Percentiles rank a stretch among this genome's conserved stretches.
These are phyloP conservation scores for Tetrax tetrax DNA, from an alignment of 2,113 vertebrate genomes.

Conservation along the genomic window DNA sequence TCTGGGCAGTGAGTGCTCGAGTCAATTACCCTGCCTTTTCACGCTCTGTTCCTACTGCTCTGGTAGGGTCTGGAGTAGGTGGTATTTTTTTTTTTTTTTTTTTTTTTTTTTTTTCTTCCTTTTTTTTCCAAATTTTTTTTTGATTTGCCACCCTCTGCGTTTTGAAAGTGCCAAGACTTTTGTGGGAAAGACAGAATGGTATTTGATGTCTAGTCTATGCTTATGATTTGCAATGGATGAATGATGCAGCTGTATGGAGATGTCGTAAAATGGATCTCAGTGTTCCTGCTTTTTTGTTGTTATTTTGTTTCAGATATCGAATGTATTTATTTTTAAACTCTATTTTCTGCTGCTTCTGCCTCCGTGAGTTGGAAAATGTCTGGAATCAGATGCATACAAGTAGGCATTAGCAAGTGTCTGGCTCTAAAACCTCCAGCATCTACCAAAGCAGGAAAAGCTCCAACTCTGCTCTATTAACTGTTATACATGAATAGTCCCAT, in stretches of 20 bases:
- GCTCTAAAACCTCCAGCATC: background rate
- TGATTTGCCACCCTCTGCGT: background rate
- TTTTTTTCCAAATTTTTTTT: background rate
- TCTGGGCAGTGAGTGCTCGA: too few species aligned
- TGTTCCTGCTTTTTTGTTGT: background rate
- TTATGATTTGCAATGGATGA: background rate
- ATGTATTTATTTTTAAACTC: background rate
- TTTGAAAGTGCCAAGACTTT: background rate
- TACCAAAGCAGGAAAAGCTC: background rate
- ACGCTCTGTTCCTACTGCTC: too few species aligned
- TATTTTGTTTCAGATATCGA: background rate
- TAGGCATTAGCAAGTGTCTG: background rate
- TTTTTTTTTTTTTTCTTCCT: background rate
- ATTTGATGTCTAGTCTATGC: background rate
- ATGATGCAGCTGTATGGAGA: background rate
- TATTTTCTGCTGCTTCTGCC: background rate
- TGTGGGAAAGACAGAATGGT: background rate
- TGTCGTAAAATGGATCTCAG: background rate
- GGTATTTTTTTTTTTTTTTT: background rate
- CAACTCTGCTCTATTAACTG: conserved; percentile 31
- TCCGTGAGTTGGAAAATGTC: background rate
- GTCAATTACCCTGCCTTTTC: too few species aligned
- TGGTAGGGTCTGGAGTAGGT: too few species aligned
- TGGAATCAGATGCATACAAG: background rate
- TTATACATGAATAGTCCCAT: conserved; percentile 38